These are phyloP conservation scores for Mizuhopecten yessoensis DNA, from an alignment of 1,140 invertebrate species.

Conservation along the genomic window DNA sequence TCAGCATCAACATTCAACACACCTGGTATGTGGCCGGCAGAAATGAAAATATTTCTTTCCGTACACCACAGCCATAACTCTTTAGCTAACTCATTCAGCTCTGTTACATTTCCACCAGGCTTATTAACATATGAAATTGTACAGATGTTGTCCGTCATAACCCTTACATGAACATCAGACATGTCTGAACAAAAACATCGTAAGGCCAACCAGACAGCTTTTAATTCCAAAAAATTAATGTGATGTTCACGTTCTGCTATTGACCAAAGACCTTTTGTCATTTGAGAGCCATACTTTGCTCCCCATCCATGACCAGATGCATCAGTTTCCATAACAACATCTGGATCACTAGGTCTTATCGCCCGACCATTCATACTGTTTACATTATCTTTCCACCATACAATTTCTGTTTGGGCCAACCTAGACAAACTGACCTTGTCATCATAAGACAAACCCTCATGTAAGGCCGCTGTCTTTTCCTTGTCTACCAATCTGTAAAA, in stretches of 20 bases:
- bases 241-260: neutral
- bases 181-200: neutral
- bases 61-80: slow-evolving; percentile 56
- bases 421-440: neutral
- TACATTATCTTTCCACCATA: neutral
- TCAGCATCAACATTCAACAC: slow-evolving; percentile 52
- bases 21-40: slow-evolving; percentile 50
- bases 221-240: slow-evolving; percentile 51
- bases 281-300: neutral
- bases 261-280: slow-evolving; percentile 44
- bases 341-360: neutral
- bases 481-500: neutral
- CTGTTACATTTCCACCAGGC: neutral
- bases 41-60: neutral
- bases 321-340: slow-evolving; percentile 54
- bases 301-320: slow-evolving; percentile 49
- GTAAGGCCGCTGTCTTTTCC: neutral
- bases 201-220: neutral
- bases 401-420: neutral
- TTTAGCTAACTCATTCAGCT: slow-evolving; percentile 44
- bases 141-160: slow-evolving; percentile 48
- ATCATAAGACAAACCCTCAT: neutral
- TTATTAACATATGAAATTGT: slow-evolving; percentile 58
- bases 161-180: slow-evolving; percentile 30
- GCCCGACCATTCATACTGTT: neutral